Base-by-base conservation (phyloP, 2,888 invertebrate genomes). In the Phytoseiulus persimilis region DNA sequence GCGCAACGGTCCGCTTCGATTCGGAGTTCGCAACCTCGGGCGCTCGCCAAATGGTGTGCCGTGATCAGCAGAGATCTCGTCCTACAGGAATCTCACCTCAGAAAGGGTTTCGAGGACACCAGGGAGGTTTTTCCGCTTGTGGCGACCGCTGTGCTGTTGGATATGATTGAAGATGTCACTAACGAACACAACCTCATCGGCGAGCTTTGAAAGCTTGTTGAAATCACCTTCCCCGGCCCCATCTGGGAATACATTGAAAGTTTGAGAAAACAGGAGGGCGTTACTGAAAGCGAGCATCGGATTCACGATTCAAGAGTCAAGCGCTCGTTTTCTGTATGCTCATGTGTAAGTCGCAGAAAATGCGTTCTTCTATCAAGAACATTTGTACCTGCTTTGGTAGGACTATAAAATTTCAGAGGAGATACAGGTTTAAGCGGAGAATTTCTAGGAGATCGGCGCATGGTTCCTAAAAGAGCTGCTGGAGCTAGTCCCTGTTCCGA, bases 1-100 rank as follows among this genome's bases (percentile, higher is more conserved):
- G 93, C 93, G 0, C 93, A 92, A 92, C 94, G 94, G 6, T 46
- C 46, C 46, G 46, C 46, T 28, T 2, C 18, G 39, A 65, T 65
- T 28, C 5, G 28, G 65, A 65, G 14, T 46, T 14, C 2, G 28
- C 65, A 65, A 14, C 65, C 65, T 65, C 18, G 11, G 2, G 14
- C 65, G 9, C 46, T 14, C 46, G n/a, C n/a, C n/a, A n/a, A n/a
- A n/a, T n/a, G 14, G 46, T 46, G 46, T 46, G 6, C 14, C 9
- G 14, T 11, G 46, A 46, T 14, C 14, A 14, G 46, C 46, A 46
- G 14, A 46, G 9, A 46, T 46, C 46, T 46, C 65, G 28, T 65
- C 5, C 39, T 3, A 39, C 39, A 39, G 39, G 39, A 39, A 39
- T 39, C 3, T 39, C 9, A 89, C 83, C 83, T 89, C 83, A 28